A percentile compares a stretch with the other conserved stretches of the same genome.
phyloP scores from a whole-genome alignment of 2,888 invertebrate species.

The Lutraria lutraria region DNA sequence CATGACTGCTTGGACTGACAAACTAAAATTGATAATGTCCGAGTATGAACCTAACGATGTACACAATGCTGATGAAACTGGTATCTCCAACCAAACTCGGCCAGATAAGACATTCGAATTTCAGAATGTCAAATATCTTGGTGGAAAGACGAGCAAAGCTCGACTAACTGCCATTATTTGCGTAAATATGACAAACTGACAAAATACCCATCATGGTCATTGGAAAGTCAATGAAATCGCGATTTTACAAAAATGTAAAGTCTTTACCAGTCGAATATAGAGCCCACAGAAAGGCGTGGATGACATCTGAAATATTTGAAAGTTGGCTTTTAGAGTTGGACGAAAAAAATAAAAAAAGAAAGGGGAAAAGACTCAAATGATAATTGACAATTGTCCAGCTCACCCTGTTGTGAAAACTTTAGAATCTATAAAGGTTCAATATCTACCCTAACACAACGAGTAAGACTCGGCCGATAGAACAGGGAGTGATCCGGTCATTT shows the following conservation, averaged over 20 bases:
- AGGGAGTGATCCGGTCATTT: no score
- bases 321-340: slow-evolving; percentile 68
- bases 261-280: no score
- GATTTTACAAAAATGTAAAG: no score
- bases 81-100: no score
- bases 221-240: no score
- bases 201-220: no score
- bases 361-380: slow-evolving; percentile 52
- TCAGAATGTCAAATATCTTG: not conserved
- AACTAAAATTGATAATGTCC: not conserved
- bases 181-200: slow-evolving; percentile 55
- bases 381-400: slow-evolving; percentile 73
- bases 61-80: not conserved
- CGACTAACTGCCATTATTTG: slow-evolving; percentile 60
- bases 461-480: no score
- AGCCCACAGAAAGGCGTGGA: slow-evolving; percentile 71
- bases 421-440: slow-evolving; percentile 53
- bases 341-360: slow-evolving; percentile 39
- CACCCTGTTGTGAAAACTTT: slow-evolving; percentile 66
- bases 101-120: not conserved
- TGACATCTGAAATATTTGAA: slow-evolving; percentile 67
- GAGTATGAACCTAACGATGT: not conserved
- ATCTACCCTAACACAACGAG: no score
- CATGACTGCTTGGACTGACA: not conserved
- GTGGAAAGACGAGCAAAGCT: slow-evolving; percentile 55